Conservation (phyloP, 2,888 invertebrate genomes). For the Drosophila pseudotalamancana region DNA sequence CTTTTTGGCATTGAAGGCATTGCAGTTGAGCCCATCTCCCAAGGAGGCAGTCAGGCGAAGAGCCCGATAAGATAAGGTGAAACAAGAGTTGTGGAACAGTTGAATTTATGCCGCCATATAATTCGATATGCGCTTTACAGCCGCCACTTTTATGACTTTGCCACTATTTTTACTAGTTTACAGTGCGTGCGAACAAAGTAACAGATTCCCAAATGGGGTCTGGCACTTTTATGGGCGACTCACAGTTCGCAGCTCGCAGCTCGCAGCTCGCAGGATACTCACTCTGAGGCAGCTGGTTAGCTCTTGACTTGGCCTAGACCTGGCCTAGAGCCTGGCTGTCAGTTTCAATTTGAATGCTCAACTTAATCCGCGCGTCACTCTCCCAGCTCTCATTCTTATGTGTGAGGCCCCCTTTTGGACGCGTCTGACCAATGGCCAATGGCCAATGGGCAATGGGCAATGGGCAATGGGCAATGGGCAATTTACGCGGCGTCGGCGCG, state of each 20-base stretch:
- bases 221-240: slow-evolving; percentile 47
- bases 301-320: slow-evolving; percentile 26
- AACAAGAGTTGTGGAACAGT: slow-evolving; percentile 34
- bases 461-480: no score
- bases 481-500: slow-evolving; percentile 69
- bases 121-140: slow-evolving; percentile 42
- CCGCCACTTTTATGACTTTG: slow-evolving; percentile 59
- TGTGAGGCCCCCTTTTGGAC: slow-evolving; percentile 28
- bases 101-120: slow-evolving; percentile 59
- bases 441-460: no score
- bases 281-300: slow-evolving; percentile 9
- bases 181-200: slow-evolving; percentile 68
- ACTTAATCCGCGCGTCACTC: slow-evolving; percentile 75
- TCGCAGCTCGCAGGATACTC: slow-evolving; percentile 20
- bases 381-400: slow-evolving; percentile 27
- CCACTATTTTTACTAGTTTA: slow-evolving; percentile 62
- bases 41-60: slow-evolving; percentile 6
- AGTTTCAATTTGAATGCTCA: slow-evolving; percentile 79
- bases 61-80: slow-evolving; percentile 30
- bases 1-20: slow-evolving; percentile 39
- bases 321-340: slow-evolving; percentile 52
- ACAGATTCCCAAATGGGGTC: slow-evolving; percentile 58
- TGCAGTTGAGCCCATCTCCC: slow-evolving; percentile 14
- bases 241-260: no score
- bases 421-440: no score